These are phyloP conservation scores for Corella eumyota DNA, from an alignment of 23 tunicate species.

Conservation along the genomic window DNA sequence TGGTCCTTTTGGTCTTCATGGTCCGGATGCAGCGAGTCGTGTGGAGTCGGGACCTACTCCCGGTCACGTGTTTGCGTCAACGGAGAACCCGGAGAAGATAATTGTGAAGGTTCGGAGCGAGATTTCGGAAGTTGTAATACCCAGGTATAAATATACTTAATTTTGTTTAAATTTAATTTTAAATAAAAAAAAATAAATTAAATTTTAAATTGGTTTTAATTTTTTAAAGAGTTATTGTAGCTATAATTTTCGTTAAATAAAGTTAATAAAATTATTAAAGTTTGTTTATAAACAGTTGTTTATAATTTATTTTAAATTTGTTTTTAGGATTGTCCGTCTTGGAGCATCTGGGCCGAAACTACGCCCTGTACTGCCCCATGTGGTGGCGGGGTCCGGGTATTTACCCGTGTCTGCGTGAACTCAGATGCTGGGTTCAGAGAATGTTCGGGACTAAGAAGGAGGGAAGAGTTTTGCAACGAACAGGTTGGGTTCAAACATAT, in stretches of 20 bases:
- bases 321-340: slow-evolving; percentile 65
- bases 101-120: slow-evolving; percentile 36
- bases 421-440: slow-evolving; percentile 27
- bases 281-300: too few relatives aligned
- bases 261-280: neutral
- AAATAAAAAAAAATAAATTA: too few relatives aligned
- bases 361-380: slow-evolving; percentile 31
- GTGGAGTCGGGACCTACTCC: slow-evolving; percentile 27
- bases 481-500: slow-evolving; percentile 8
- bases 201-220: too few relatives aligned
- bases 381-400: slow-evolving; percentile 35
- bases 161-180: too few relatives aligned
- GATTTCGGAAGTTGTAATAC: too few relatives aligned
- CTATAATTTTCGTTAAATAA: neutral
- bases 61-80: slow-evolving; percentile 38
- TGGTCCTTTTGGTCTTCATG: slow-evolving; percentile 47
- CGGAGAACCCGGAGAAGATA: slow-evolving; percentile 30
- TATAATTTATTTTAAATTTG: too few relatives aligned
- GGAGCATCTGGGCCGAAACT: slow-evolving; percentile 36
- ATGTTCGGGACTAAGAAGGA: slow-evolving; percentile 15
- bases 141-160: too few relatives aligned
- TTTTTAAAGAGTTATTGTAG: too few relatives aligned
- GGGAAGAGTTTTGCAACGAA: slow-evolving; percentile 19
- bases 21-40: slow-evolving; percentile 40
- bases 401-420: slow-evolving; percentile 32